phyloP scores from a whole-genome alignment of 2,113 vertebrate species.

The Grantiella picta region DNA sequence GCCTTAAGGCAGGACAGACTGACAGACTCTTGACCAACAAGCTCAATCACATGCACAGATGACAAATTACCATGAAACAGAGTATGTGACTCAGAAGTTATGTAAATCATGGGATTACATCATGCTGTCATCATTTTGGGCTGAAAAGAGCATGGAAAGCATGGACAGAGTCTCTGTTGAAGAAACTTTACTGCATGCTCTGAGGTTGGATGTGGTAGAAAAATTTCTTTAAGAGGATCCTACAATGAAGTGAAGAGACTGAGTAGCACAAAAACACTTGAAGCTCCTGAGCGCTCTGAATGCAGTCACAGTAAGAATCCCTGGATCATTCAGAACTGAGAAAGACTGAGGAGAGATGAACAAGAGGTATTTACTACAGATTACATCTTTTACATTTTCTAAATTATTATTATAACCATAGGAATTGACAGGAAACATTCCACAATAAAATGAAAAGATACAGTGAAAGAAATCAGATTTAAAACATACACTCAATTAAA shows the following conservation, averaged over 20 bases:
- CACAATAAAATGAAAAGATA: not conserved
- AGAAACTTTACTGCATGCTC: not conserved
- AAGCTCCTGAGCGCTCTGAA: too few species aligned
- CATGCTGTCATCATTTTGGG: not conserved
- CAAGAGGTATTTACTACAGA: not conserved
- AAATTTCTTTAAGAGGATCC: not conserved
- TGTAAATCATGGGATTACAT: not conserved
- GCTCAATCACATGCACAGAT: not conserved
- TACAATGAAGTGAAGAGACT: not conserved
- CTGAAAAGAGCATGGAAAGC: not conserved
- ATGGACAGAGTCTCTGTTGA: not conserved
- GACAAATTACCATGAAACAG: rapidly evolving
- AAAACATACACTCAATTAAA: not conserved
- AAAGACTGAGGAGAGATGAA: too few species aligned
- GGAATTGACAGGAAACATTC: not conserved
- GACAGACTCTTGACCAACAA: not conserved
- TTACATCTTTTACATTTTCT: not conserved
- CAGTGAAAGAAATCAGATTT: not conserved
- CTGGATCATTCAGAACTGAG: too few species aligned
- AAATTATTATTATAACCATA: not conserved
- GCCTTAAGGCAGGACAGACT: not conserved
- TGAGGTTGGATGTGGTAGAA: not conserved
- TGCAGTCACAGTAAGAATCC: too few species aligned
- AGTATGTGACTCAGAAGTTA: not conserved
- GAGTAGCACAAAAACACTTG: too few species aligned